A percentile compares a stretch with the other conserved stretches of the same genome.
Conservation (phyloP, 2,888 invertebrate species). For the Electrophaes corylata region DNA sequence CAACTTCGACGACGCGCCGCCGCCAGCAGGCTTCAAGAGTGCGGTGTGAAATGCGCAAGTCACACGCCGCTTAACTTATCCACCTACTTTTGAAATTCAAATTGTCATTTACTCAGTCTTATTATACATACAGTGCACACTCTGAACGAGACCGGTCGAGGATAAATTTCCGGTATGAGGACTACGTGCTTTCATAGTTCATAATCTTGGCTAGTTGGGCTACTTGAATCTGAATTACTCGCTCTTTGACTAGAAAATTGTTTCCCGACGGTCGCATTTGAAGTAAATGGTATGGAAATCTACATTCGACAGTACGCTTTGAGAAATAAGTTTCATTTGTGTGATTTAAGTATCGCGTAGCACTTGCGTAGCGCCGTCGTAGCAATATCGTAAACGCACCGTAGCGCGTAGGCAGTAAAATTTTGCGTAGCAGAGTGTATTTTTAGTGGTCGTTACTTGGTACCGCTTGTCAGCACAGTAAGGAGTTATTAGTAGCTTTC, state of each 20-base stretch:
- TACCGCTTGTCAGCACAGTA: conserved; percentile 29
- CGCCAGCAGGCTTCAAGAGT: conserved; percentile 60
- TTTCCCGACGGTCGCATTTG: conserved; percentile 24
- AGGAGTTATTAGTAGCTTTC: conserved; percentile 24
- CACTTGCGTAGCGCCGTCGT: conserved; percentile 31
- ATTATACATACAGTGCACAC: conserved; percentile 65
- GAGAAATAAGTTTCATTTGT: conserved; percentile 30
- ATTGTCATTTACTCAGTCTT: conserved; percentile 68
- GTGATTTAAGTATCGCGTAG: conserved; percentile 37
- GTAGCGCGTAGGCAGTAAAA: conserved; percentile 39
- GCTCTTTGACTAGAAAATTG: conserved; percentile 31
- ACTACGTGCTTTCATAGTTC: conserved; percentile 51
- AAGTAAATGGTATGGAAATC: conserved; percentile 23
- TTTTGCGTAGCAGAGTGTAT: conserved; percentile 34
- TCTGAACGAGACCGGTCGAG: conserved; percentile 45
- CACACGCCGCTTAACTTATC: conserved; percentile 70
- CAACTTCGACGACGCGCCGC: not conserved
- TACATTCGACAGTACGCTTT: conserved; percentile 4
- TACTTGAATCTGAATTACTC: conserved; percentile 46
- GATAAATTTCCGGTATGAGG: conserved; percentile 55
- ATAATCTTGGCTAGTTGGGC: conserved; percentile 42
- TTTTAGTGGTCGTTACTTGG: conserved; percentile 34
- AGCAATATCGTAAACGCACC: conserved; percentile 39
- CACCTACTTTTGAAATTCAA: conserved; percentile 74
- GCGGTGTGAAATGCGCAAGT: conserved; percentile 81